Evolutionary conservation across 2,113 vertebrate genomes (phyloP), one percentile per base, ranked within the genome.

Genomic region (Saccopteryx leptura): DNA sequence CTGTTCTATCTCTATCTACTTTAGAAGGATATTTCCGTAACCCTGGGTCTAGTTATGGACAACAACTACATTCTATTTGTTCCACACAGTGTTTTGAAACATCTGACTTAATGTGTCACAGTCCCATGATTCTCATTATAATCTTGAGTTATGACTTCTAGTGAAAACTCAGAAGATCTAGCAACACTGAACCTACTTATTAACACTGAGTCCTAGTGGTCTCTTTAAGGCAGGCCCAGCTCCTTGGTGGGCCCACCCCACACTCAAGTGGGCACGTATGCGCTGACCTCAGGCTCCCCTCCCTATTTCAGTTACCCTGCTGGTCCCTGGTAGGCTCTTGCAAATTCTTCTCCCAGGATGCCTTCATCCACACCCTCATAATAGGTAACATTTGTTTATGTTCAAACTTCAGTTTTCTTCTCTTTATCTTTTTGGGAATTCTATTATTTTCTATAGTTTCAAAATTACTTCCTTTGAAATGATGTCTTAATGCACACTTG

Each of bases 401-500:
- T 87, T 90, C 17, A 78, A 65, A 71, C 9, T 11, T 86, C 46
- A 63, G 69, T 54, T 89, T 91, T 91, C 33, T 48, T 86, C 21
- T 17, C 4, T 79, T 93, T 80, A n/a, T 88, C 56, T 84, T 72
- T 86, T 69, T 69, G 79, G 18, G 39, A 88, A 72, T 91, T 12
- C 11, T 92, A 72, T 56, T 61, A 18, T 48, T 83, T 89, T 75
- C 28, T 9, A 75, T 26, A 54, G 13, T 18, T 94, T 86, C 60
- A 60, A 94, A 65, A 65, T 56, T 68, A 93, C 31, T 14, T 39
- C 18, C 39, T 94, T 81, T 95, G 9, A 93, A 96, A 50, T 81
- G 19, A 94, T 21, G 0, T 14, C 24, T 88, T 60, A 83, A 12
- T 60, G 5, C 60, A 26, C 52, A 65, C 5, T 65, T 85, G 31